Evolutionary conservation across 1,140 invertebrate genomes (phyloP).

Genomic region (Macrocentrus cingulum): DNA sequence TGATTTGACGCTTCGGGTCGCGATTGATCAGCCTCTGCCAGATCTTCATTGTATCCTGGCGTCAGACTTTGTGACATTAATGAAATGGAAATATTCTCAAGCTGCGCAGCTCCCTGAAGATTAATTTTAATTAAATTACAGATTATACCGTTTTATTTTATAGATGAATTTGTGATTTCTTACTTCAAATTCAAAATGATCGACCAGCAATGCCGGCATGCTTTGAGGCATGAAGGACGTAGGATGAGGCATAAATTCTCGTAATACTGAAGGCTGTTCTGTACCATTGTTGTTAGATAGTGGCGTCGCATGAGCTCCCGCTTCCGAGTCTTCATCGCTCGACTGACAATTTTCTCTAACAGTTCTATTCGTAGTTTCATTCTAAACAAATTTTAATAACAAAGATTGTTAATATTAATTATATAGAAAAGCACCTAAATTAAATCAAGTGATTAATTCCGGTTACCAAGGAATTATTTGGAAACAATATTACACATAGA

Average conservation of each 20-base stretch:
- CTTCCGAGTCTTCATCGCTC: conserved; percentile 51
- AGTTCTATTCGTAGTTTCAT: conserved; percentile 43
- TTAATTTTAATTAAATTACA: too few species aligned
- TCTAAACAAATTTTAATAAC: conserved; percentile 31
- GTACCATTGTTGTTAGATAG: conserved; percentile 29
- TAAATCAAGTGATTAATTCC: too few species aligned
- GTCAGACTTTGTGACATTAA: conserved; percentile 29
- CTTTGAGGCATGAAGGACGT: conserved; percentile 30
- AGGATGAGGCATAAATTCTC: conserved; percentile 37
- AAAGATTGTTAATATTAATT: too few species aligned
- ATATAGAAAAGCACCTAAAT: too few species aligned
- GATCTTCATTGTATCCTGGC: conserved; percentile 53
- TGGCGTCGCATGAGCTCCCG: conserved; percentile 32
- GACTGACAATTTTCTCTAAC: conserved; percentile 48
- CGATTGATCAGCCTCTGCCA: conserved; percentile 61
- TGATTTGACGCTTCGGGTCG: conserved; percentile 43
- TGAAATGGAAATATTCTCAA: conserved; percentile 27
- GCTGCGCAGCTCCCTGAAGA: conserved; percentile 27
- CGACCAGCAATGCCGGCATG: conserved; percentile 31
- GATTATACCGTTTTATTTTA: not conserved
- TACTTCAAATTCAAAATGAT: conserved; percentile 39
- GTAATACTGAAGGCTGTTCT: conserved; percentile 34
- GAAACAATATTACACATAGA: conserved; percentile 37
- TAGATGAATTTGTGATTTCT: conserved; percentile 6
- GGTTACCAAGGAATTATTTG: conserved; percentile 40